Evolutionary conservation across 53 echinoderm and acorn worm species (phyloP), one percentile per base, ranked within the genome.

Genomic region (Luidia sarsii): DNA sequence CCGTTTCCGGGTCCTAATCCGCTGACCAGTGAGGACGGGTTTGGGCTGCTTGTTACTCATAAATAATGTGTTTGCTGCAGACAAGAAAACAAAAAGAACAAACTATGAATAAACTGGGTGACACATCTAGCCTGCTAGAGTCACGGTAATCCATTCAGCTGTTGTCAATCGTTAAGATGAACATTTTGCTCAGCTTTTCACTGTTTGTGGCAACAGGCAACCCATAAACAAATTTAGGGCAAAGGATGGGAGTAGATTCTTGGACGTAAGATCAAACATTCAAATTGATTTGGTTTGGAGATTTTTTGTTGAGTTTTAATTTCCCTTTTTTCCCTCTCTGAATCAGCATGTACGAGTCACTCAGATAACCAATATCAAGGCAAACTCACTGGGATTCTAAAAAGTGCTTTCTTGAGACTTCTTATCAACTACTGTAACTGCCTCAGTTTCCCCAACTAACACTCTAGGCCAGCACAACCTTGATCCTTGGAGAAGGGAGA

Each of bases 1-100:
- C 90, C 97, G 91, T 91, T 97, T 97, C 80, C 93, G 92, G 97
- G 93, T 93, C 97, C 91, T 91, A 65, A 91, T 93, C 91, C 97
- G 92, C 85, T 97, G 97, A 67, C 97, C 97, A 71, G 97, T 97
- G 80, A 97, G 97, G 86, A 91, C 91, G 77, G 97, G 97, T 86
- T 97, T 97, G 69, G 67, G 93, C 93, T 86, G 74, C 97, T 94
- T 97, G 75, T 89, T 91, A 97, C 90, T 96, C 97, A 97, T 97
- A 92, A 77, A 77, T 77, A 77, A 77, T 41, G 59, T 77, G 59
- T 77, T 74, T 74, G 56, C 89, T 92, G 81, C 19, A 57, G 35
- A 57, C 34, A 33, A 18, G 48, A 65, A 21, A 75, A 23, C 30
- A 27, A 13, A 56, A 35, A 68, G 55, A 39, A 39, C 20, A 68